Base-by-base conservation (phyloP, 2,113 vertebrate genomes). In the Garra rufa region DNA sequence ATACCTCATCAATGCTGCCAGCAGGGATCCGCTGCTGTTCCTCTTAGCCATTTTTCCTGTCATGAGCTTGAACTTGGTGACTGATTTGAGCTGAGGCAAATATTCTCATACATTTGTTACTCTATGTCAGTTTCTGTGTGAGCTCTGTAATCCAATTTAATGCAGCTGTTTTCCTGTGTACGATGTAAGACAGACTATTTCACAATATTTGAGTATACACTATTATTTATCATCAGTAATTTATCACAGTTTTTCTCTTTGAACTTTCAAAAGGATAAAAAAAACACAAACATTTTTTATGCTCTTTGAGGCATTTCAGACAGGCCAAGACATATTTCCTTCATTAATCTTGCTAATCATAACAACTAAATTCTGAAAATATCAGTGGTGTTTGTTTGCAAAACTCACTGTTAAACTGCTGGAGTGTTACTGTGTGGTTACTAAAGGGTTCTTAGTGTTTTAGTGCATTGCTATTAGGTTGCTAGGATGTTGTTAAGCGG, bases 261-360 rank as follows among this genome's bases (percentile, higher is more conserved):
- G 15, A 75, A 75, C 30, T 1, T 52, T 4, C 15, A 6, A 28
- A 75, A 75, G 48, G 15, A 50, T 50, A 15, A 50, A 73, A 6
- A 24, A 17, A 52, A 1, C 1, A 48, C 14, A 15, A 19, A 50
- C 15, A 19, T 75, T 50, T 8, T 9, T 76, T 46, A 38, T 76
- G 48, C 74, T 76, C 74, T 76, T 55, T 76, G 48, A 55, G 74
- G 48, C 48, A 34, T 21, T 76, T 21, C 17, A 21, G 17, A 26
- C 48, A 9, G 8, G 44, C 13, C 4, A 17, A 76, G 44, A 3
- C 26, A 28, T 50, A 10, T 55, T 76, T 76, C 19, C 19, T 1
- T 52, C 26, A 15, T 6, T 52, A 30, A 21, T 52, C 46, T 21
- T 30, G 26, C 15, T 52, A 48, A 52, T 48, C 46, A 21, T 34